Base-by-base conservation (phyloP, 35 echinoderm and acorn worm species). In the Lytechinus variegatus region DNA sequence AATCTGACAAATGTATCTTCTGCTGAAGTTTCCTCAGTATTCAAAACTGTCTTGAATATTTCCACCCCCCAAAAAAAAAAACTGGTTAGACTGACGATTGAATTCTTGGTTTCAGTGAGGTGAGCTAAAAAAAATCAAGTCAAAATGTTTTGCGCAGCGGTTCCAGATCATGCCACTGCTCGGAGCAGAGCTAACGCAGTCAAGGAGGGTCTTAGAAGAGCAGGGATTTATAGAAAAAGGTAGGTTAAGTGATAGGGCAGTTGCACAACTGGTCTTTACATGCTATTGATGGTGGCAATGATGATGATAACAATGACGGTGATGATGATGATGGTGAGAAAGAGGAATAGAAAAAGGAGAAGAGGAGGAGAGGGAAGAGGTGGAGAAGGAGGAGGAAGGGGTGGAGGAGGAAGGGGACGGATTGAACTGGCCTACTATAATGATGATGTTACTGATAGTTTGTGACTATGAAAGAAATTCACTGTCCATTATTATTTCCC, bases 121-220 rank as follows among this genome's bases (percentile, higher is more conserved):
- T 79, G 19, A 79, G 24, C 66, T 90, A 54, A 54, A 90, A 90
- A 44, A 44, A 44, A 44, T 44, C 33, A 44, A 44, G 10, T 33
- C 9, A 90, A 52, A 12, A 90, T 90, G 88, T 90, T 90, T 90
- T 90, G 88, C n/a, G 88, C 88, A 3, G 88, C 88, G 9, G 88
- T 90, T 90, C 88, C 88, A 90, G 88, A 90, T 9, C 88, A 90
- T 10, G 52, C 52, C 9, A 90, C 88, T 44, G 88, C 88, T 54
- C 33, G 88, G 28, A 90, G 88, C 88, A 90, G 88, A 21, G 52
- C 28, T 9, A 90, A 52, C 52, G 28, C 88, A 52, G n/a, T 13
- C 27, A 90, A 90, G n/a, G 88, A 90, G 33, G 88, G 88, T 51
- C 16, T 90, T 13, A 44, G 24, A 10, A 90, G 52, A 54, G 88